These are phyloP conservation scores for Nasonia longicornis DNA, from an alignment of 1,140 invertebrate species.

Conservation along the genomic window DNA sequence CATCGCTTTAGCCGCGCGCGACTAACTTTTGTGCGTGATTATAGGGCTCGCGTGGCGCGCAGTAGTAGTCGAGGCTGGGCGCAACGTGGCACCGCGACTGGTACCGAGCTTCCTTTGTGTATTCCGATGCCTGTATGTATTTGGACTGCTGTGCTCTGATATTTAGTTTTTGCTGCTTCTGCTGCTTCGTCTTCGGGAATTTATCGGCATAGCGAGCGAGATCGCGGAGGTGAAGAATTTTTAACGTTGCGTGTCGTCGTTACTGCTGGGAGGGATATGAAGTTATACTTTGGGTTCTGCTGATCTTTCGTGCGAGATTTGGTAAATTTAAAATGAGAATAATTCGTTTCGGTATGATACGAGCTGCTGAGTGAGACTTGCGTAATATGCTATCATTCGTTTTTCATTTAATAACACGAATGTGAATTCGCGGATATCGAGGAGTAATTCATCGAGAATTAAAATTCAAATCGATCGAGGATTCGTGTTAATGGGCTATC, in stretches of 20 bases:
- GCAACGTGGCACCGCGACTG: slow-evolving; percentile 25
- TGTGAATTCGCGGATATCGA: too few species aligned
- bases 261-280: too few species aligned
- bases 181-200: background rate
- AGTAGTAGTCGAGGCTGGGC: background rate
- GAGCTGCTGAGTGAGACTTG: too few species aligned
- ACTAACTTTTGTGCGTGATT: slow-evolving; percentile 27
- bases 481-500: background rate
- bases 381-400: too few species aligned
- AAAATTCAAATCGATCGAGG: too few species aligned
- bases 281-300: too few species aligned
- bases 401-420: too few species aligned
- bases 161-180: background rate
- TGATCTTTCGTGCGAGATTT: too few species aligned
- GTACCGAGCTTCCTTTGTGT: slow-evolving; percentile 11
- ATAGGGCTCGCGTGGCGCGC: slow-evolving; percentile 10
- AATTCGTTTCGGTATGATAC: too few species aligned
- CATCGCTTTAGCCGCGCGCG: background rate
- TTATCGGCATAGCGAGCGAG: background rate
- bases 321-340: too few species aligned
- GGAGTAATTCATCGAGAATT: too few species aligned
- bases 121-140: background rate
- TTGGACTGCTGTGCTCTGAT: background rate
- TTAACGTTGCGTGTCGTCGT: too few species aligned
- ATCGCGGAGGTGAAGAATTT: background rate